These are phyloP conservation scores for Stratiolaelaps scimitus DNA, from an alignment of 1,140 invertebrate species.

Conservation along the genomic window DNA sequence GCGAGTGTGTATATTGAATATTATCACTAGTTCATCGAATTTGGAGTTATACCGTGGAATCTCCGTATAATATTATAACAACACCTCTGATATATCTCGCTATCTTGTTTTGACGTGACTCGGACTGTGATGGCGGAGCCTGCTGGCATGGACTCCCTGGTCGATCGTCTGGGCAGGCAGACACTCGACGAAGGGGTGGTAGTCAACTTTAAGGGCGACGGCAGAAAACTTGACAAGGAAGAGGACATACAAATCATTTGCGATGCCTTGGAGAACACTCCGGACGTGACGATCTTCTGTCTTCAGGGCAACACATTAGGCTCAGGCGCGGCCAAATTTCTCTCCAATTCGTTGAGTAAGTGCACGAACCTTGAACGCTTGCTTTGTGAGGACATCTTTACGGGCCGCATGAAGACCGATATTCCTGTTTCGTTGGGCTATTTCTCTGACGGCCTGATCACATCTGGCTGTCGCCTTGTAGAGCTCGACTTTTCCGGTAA, in stretches of 20 bases:
- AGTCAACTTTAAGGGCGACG: slow-evolving; percentile 51
- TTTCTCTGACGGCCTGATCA: slow-evolving; percentile 66
- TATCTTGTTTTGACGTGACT: too few relatives aligned
- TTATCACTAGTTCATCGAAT: too few relatives aligned
- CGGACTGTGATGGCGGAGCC: too few relatives aligned
- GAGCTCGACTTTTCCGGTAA: slow-evolving; percentile 94
- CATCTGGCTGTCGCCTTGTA: slow-evolving; percentile 59
- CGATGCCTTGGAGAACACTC: slow-evolving; percentile 35
- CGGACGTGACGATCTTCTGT: slow-evolving; percentile 47
- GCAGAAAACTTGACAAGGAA: slow-evolving; percentile 52
- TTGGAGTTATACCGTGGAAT: too few relatives aligned
- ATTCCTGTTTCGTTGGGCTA: slow-evolving; percentile 74
- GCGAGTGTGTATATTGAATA: too few relatives aligned
- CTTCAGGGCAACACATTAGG: slow-evolving; percentile 88
- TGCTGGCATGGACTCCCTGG: not conserved
- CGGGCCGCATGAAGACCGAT: slow-evolving; percentile 80
- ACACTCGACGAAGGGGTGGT: slow-evolving; percentile 37
- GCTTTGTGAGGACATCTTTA: slow-evolving; percentile 92
- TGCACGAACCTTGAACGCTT: slow-evolving; percentile 44
- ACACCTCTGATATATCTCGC: too few relatives aligned
- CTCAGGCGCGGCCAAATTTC: slow-evolving; percentile 66
- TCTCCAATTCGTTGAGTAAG: slow-evolving; percentile 56
- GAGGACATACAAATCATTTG: slow-evolving; percentile 45
- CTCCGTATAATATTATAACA: too few relatives aligned
- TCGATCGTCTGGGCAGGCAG: slow-evolving; percentile 36